Evolutionary conservation across 2,888 invertebrate genomes (phyloP).

Genomic region (Coleophora deauratella): DNA sequence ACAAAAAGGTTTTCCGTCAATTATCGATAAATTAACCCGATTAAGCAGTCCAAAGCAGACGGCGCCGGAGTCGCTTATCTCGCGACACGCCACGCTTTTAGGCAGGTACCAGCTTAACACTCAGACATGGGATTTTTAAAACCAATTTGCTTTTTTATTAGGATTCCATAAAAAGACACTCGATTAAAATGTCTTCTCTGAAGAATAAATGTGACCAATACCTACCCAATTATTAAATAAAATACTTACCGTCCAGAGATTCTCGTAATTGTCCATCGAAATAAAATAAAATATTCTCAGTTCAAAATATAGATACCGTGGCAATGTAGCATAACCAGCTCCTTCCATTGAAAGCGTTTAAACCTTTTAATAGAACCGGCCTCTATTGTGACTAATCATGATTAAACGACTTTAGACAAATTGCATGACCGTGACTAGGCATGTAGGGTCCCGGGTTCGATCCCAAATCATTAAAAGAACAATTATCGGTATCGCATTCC

Average conservation of each 20-base stretch:
- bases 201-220: background rate
- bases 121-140: constrained; percentile 49
- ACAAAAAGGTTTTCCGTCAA: constrained; percentile 74
- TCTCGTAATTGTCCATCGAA: no score
- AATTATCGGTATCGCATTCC: constrained; percentile 71
- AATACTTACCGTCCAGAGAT: background rate
- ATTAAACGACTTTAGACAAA: constrained; percentile 74
- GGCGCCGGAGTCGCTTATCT: constrained; percentile 68
- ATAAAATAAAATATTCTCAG: background rate
- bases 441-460: constrained; percentile 54
- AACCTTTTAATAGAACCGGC: constrained; percentile 61
- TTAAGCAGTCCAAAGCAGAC: constrained; percentile 66
- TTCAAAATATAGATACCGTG: constrained; percentile 12
- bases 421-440: constrained; percentile 73
- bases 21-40: constrained; percentile 75
- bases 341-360: constrained; percentile 52
- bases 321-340: constrained; percentile 33
- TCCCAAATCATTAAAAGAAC: constrained; percentile 72
- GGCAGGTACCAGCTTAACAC: constrained; percentile 59
- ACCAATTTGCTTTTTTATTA: constrained; percentile 67
- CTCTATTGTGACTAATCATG: constrained; percentile 73
- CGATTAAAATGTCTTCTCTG: background rate
- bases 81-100: constrained; percentile 69
- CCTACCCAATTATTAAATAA: background rate
- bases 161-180: constrained; percentile 23